These are phyloP conservation scores for Drosophila sproati DNA, from an alignment of 1,140 invertebrate genomes.

Conservation along the genomic window DNA sequence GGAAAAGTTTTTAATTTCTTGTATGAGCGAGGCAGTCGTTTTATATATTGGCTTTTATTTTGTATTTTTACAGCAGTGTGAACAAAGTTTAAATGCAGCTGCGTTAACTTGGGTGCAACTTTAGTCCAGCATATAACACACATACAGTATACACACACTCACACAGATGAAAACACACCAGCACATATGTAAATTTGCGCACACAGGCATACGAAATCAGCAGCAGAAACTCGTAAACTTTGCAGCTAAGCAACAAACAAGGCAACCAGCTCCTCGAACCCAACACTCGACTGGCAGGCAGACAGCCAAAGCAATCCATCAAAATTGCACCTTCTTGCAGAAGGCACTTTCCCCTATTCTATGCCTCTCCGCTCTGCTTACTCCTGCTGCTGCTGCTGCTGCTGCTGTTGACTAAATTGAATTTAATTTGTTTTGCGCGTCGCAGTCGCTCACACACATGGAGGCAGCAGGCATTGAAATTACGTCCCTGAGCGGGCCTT, in stretches of 20 bases:
- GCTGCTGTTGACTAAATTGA: constrained; percentile 76
- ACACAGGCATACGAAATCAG: constrained; percentile 48
- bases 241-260: constrained; percentile 83
- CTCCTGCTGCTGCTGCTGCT: constrained; percentile 11
- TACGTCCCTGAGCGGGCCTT: constrained; percentile 67
- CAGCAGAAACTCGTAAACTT: constrained; percentile 64
- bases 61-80: constrained; percentile 38
- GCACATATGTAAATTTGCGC: constrained; percentile 57
- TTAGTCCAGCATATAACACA: constrained; percentile 22
- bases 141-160: constrained; percentile 26
- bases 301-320: constrained; percentile 79
- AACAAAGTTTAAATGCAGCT: constrained; percentile 79
- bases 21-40: constrained; percentile 16
- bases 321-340: constrained; percentile 84
- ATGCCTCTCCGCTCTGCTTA: constrained; percentile 1
- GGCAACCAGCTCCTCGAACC: constrained; percentile 50
- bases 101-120: constrained; percentile 71
- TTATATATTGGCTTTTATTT: constrained; percentile 5
- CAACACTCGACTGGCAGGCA: constrained; percentile 45
- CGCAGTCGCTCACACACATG: constrained; percentile 47
- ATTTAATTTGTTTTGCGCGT: constrained; percentile 83
- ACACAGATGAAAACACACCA: constrained; percentile 15
- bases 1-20: constrained; percentile 72
- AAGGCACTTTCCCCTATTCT: constrained; percentile 29
- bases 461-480: constrained; percentile 52